A percentile compares a stretch with the other conserved stretches of the same genome.
phyloP scores from a whole-genome alignment of 2,797 vertebrate genomes.

The Dipus sagitta region DNA sequence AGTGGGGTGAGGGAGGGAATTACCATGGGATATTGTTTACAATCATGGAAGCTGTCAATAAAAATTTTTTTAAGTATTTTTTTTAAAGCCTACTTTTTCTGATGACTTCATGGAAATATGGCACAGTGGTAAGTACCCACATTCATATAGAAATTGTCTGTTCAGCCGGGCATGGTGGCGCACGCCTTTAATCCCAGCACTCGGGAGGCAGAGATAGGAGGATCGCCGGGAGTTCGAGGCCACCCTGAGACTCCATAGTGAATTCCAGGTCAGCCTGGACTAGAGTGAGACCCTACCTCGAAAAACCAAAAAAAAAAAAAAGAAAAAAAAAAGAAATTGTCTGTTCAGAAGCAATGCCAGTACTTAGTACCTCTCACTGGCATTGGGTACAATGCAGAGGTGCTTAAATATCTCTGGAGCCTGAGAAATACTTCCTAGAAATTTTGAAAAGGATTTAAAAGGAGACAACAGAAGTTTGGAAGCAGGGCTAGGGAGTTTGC shows the following conservation, averaged over 20 bases:
- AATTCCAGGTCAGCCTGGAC: too few relatives aligned
- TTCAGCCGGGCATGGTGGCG: too few relatives aligned
- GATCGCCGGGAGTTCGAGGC: too few relatives aligned
- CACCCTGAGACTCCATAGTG: too few relatives aligned
- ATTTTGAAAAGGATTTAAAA: conserved; percentile 46
- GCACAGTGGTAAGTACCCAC: background rate
- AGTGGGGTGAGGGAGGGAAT: too few relatives aligned
- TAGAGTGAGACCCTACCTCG: too few relatives aligned
- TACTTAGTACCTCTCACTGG: background rate
- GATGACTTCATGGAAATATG: conserved; percentile 33
- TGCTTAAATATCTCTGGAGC: background rate
- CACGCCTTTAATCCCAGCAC: too few relatives aligned
- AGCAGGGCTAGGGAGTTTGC: background rate
- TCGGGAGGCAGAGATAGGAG: too few relatives aligned
- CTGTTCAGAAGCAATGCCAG: background rate
- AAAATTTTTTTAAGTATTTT: too few relatives aligned
- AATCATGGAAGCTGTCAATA: too few relatives aligned
- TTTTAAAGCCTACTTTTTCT: conserved; percentile 1
- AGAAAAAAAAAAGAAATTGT: too few relatives aligned
- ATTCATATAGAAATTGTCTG: conserved; percentile 33
- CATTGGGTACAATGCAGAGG: background rate
- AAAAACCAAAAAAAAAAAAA: too few relatives aligned
- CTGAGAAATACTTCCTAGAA: conserved; percentile 44
- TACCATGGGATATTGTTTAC: background rate
- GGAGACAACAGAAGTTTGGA: background rate